These are phyloP conservation scores for Sinodicranocentrus sp. DNA, from an alignment of 2,888 invertebrate genomes.

Conservation along the genomic window DNA sequence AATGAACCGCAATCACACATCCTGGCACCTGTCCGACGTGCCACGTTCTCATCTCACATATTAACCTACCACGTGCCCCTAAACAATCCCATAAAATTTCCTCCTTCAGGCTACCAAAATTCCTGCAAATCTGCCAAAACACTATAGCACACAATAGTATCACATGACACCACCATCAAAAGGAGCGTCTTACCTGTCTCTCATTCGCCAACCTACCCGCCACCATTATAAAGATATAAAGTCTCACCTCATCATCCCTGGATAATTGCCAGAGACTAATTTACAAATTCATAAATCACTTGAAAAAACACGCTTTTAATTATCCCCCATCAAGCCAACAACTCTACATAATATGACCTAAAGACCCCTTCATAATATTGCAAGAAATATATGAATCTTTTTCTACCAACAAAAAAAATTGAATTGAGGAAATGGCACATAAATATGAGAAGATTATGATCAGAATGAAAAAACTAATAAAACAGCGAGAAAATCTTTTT, in stretches of 20 bases:
- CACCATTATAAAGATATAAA: conserved; percentile 17
- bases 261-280: conserved; percentile 13
- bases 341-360: neutral
- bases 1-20: too few relatives aligned
- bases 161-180: neutral
- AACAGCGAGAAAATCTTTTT: too few relatives aligned
- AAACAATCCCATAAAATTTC: neutral
- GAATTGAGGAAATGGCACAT: conserved; percentile 22
- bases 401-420: neutral
- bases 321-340: neutral
- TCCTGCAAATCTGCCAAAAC: conserved; percentile 1
- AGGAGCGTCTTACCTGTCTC: neutral
- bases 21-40: too few relatives aligned
- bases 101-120: neutral
- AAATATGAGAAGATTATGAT: neutral
- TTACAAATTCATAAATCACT: neutral
- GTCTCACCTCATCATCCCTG: neutral
- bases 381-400: neutral
- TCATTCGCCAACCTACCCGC: too few relatives aligned
- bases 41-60: too few relatives aligned
- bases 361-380: neutral
- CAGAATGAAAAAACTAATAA: neutral
- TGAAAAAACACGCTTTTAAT: neutral
- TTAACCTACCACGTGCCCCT: too few relatives aligned
- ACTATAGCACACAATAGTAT: neutral